Evolutionary conservation across 1,140 invertebrate species (phyloP).

Genomic region (Pseudomyrmex sp.): DNA sequence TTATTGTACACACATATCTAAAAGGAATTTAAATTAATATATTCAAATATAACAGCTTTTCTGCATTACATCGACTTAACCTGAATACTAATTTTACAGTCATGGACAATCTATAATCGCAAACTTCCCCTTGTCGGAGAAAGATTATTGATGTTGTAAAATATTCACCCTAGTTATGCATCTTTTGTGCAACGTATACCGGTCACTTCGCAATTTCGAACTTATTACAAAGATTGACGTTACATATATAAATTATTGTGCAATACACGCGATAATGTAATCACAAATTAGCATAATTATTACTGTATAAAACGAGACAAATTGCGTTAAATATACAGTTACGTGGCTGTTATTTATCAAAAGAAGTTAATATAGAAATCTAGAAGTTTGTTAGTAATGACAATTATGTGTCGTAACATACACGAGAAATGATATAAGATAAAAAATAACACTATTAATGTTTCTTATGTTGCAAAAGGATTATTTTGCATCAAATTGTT

Average conservation of each 20-base stretch:
- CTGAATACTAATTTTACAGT: background rate
- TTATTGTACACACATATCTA: background rate
- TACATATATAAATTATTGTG: background rate
- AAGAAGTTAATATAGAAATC: too few relatives aligned
- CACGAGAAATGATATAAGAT: too few relatives aligned
- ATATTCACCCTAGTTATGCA: constrained; percentile 17
- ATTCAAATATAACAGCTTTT: background rate
- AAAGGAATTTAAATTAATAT: background rate
- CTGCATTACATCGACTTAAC: background rate
- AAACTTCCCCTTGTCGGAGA: background rate
- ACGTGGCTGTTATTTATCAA: background rate
- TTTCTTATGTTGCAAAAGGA: too few relatives aligned
- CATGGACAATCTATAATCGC: background rate
- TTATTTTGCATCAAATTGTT: too few relatives aligned
- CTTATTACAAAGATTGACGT: background rate
- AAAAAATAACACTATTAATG: too few relatives aligned
- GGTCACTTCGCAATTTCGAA: background rate
- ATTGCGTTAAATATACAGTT: background rate
- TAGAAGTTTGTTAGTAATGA: too few relatives aligned
- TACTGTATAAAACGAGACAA: background rate
- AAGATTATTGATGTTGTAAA: constrained; percentile 40
- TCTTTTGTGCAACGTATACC: background rate
- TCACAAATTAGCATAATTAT: background rate
- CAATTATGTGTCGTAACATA: too few relatives aligned
- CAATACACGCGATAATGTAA: background rate